Percentiles rank a stretch among this genome's conserved stretches.
Evolutionary conservation across 2,888 invertebrate species (phyloP).

Genomic region (Drosophila seclusa): DNA sequence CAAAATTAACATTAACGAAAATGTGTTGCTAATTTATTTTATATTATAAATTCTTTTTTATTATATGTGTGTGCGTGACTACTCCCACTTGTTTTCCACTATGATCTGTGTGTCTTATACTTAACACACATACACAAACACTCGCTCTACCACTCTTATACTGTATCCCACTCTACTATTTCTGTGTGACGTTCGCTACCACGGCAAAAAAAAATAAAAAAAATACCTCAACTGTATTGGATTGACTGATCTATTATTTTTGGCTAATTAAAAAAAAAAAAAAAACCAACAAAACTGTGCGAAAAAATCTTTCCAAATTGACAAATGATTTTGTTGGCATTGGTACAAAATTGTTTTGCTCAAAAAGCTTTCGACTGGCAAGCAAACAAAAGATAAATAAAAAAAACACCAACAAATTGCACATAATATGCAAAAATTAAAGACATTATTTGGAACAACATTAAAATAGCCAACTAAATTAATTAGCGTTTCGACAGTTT

Average conservation of each 20-base stretch:
- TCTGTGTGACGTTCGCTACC: constrained; percentile 39
- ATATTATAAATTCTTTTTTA: constrained; percentile 58
- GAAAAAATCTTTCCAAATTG: constrained; percentile 47
- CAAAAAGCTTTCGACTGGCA: constrained; percentile 52
- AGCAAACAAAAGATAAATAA: constrained; percentile 28
- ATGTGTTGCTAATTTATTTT: constrained; percentile 45
- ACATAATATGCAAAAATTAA: constrained; percentile 69
- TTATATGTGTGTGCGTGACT: constrained; percentile 69
- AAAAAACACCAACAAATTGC: constrained; percentile 48
- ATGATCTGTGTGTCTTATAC: constrained; percentile 54
- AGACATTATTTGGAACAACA: constrained; percentile 21
- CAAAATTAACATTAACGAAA: constrained; percentile 12
- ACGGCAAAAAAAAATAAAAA: constrained; percentile 31
- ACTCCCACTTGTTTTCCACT: constrained; percentile 52
- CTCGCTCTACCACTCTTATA: constrained; percentile 33
- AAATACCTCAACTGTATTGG: constrained; percentile 22
- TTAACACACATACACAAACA: constrained; percentile 31
- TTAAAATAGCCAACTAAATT: constrained; percentile 35
- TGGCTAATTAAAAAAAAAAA: constrained; percentile 60
- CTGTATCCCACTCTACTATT: constrained; percentile 23
- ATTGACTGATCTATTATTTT: constrained; percentile 48
- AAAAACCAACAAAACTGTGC: constrained; percentile 21
- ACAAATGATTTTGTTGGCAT: constrained; percentile 71
- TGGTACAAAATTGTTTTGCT: constrained; percentile 47
- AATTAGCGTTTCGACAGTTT: constrained; percentile 42